A percentile compares a stretch with the other conserved stretches of the same genome.
Evolutionary conservation across 2,797 vertebrate species (phyloP).

Genomic region (Brachyrhaphis roseni): DNA sequence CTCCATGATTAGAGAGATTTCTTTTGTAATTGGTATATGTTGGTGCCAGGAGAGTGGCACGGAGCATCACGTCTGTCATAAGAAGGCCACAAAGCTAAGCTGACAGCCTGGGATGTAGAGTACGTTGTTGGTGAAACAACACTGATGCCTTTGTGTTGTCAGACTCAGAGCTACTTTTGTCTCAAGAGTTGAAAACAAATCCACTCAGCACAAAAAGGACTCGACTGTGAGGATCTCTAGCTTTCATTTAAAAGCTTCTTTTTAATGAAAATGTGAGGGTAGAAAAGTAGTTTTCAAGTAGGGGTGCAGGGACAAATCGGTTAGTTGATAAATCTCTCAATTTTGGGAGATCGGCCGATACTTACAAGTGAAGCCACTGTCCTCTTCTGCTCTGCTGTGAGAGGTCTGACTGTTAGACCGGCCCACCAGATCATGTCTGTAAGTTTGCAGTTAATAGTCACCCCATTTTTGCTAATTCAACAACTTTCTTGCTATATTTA

Average conservation of each 20-base stretch:
- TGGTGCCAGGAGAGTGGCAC: conserved; percentile 58
- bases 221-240: not conserved
- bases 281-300: not conserved
- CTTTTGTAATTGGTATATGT: conserved; percentile 45
- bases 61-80: conserved; percentile 61
- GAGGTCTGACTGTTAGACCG: too few relatives aligned
- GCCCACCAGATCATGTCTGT: too few relatives aligned
- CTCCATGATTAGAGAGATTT: conserved; percentile 18
- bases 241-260: not conserved
- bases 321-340: too few relatives aligned
- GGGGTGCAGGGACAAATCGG: not conserved
- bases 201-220: conserved; percentile 4
- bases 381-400: too few relatives aligned
- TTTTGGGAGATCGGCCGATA: too few relatives aligned
- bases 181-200: conserved; percentile 31
- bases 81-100: conserved; percentile 35
- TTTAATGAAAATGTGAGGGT: not conserved
- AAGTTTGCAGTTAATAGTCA: too few relatives aligned
- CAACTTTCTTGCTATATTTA: too few relatives aligned
- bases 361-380: too few relatives aligned
- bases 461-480: too few relatives aligned
- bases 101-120: conserved; percentile 26
- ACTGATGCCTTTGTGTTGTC: conserved; percentile 69
- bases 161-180: conserved; percentile 58
- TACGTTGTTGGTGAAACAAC: conserved; percentile 41